Base-by-base conservation (phyloP, 1,140 invertebrate genomes). In the Asobara japonica region DNA sequence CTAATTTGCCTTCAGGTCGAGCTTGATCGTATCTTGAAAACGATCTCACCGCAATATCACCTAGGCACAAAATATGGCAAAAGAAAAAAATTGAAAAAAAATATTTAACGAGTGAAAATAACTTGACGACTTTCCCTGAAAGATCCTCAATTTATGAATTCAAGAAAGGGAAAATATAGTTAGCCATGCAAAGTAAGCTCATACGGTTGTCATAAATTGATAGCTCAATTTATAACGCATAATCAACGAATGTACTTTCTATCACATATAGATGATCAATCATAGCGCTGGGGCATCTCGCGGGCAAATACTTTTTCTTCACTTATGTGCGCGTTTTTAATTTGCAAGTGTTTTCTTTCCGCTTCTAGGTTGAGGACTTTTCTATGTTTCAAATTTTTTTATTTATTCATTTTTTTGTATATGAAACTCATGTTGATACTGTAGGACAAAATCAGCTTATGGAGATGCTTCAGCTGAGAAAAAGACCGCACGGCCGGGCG, bases 271-370 rank as follows among this genome's bases (percentile, higher is more conserved):
- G 22, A 25, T 29, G 27, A 18, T 62, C n/a, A 31, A 62, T 31
- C 29, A 29, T 62, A 29, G 25, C 56, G 25, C 56, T 25, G 10
- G 13, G 4, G 13, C 29, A 45, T 69, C 29, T n/a, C 31, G 20
- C 16, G 56, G 45, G 41, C 33, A 60, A 51, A 33, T 60, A 10
- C 22, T 11, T 68, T 68, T 48, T 27, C 65, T 41, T 48, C 65
- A 45, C 13, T 41, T 38, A 51, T 29, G 6, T 29, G 65, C 29
- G 41, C 1, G 22, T 68, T 25, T 68, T 48, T 29, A n/a, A n/a
- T 29, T 62, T 30, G 22, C 11, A 16, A n/a, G 60, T 31, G n/a
- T n/a, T n/a, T n/a, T n/a, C n/a, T n/a, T n/a, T n/a, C n/a, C n/a
- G n/a, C n/a, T n/a, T n/a, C n/a, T n/a, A n/a, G n/a, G n/a, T n/a